phyloP scores from a whole-genome alignment of 2,797 vertebrate species.

The Premnoplex brunnescens region DNA sequence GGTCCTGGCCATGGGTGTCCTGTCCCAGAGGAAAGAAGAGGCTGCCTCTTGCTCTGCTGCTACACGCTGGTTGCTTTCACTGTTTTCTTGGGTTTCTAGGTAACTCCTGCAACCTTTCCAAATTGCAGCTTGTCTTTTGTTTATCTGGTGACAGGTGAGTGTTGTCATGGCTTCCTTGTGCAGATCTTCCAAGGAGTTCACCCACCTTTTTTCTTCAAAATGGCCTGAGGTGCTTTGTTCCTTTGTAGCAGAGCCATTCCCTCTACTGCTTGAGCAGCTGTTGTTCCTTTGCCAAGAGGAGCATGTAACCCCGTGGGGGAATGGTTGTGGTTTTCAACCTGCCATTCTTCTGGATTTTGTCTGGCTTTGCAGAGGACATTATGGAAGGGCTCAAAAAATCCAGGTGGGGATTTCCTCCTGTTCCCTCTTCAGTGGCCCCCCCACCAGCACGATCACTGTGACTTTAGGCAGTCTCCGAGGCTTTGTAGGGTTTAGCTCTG shows the following conservation, averaged over 20 bases:
- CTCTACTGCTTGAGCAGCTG: background rate
- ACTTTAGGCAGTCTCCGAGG: background rate
- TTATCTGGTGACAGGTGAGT: background rate
- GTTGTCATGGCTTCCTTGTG: background rate
- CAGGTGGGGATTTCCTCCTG: background rate
- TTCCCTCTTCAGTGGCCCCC: background rate
- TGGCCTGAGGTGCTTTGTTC: background rate
- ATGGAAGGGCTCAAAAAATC: background rate
- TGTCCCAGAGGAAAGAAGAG: background rate
- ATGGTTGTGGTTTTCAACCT: background rate
- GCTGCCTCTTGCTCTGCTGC: background rate
- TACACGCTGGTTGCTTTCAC: background rate
- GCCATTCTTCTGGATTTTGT: background rate
- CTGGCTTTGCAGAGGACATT: background rate
- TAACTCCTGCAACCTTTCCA: background rate
- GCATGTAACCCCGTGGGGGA: background rate
- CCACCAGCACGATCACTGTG: background rate
- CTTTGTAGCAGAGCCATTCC: background rate
- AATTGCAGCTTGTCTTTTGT: background rate
- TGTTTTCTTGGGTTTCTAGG: background rate
- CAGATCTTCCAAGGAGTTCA: background rate
- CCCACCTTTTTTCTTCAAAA: background rate
- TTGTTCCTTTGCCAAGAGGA: background rate
- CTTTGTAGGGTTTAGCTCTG: background rate
- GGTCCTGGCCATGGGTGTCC: background rate